Evolutionary conservation across 92 coral and sea anemone genomes (phyloP).

Genomic region (Paragorgia papillata): DNA sequence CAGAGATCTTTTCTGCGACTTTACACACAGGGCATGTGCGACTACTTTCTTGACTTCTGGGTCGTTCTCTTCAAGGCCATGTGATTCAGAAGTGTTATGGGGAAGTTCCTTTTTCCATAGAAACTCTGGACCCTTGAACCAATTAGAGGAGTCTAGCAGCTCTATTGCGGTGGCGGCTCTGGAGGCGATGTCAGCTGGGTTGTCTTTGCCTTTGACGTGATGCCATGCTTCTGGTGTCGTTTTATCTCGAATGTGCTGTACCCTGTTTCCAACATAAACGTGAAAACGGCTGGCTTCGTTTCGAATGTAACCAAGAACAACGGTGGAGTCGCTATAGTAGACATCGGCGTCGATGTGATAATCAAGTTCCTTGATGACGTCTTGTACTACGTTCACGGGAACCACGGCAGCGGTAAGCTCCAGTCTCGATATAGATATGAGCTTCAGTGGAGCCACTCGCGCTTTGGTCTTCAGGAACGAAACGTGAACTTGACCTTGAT

Average conservation of each 20-base stretch:
- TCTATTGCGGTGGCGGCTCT: constrained; percentile 32
- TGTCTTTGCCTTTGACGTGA: constrained; percentile 44
- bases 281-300: constrained; percentile 56
- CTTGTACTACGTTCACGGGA: constrained; percentile 51
- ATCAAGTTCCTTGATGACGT: constrained; percentile 44
- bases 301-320: constrained; percentile 58
- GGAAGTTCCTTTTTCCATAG: no score
- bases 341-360: constrained; percentile 25
- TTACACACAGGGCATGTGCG: constrained; percentile 3
- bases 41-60: constrained; percentile 48
- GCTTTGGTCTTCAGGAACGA: constrained; percentile 63
- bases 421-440: constrained; percentile 53
- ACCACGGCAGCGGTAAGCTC: constrained; percentile 63
- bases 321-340: constrained; percentile 54
- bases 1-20: not conserved
- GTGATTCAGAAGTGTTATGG: not conserved
- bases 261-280: constrained; percentile 53
- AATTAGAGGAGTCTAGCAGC: constrained; percentile 1
- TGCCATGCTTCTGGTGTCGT: constrained; percentile 32
- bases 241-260: constrained; percentile 30
- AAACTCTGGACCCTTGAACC: constrained; percentile 39
- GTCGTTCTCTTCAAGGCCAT: constrained; percentile 33
- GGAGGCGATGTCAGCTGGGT: constrained; percentile 44
- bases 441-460: constrained; percentile 63
- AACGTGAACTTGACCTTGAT: constrained; percentile 51